Conservation (phyloP, 1,140 invertebrate species). For the Bombyx mandarina region DNA sequence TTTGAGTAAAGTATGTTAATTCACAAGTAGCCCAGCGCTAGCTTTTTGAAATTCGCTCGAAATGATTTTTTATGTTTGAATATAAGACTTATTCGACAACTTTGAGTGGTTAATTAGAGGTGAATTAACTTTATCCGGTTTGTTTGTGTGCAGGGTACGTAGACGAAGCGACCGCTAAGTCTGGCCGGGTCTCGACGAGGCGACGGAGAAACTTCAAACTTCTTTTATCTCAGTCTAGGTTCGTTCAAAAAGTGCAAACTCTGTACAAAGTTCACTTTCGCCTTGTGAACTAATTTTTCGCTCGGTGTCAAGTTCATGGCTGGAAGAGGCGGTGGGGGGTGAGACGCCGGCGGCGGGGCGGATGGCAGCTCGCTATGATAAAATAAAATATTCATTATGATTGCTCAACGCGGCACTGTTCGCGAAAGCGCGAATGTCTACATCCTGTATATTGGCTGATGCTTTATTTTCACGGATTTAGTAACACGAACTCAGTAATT, state of each 20-base stretch:
- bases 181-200: conserved; percentile 4
- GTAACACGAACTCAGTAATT: too few relatives aligned
- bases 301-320: conserved; percentile 67
- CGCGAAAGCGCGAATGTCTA: conserved; percentile 33
- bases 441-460: conserved; percentile 28
- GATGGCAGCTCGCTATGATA: conserved; percentile 45
- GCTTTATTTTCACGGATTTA: background rate
- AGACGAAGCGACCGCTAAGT: conserved; percentile 12
- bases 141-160: conserved; percentile 8
- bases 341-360: conserved; percentile 14
- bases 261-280: conserved; percentile 68
- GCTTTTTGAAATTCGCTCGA: conserved; percentile 48
- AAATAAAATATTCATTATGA: conserved; percentile 71
- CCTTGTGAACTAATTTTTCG: conserved; percentile 70
- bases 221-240: conserved; percentile 63
- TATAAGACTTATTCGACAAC: conserved; percentile 34
- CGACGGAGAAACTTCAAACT: conserved; percentile 23
- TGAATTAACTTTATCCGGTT: conserved; percentile 18
- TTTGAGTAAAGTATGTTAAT: conserved; percentile 69
- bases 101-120: conserved; percentile 47
- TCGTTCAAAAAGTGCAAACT: conserved; percentile 64
- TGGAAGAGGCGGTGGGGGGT: conserved; percentile 24
- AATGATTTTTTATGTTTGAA: conserved; percentile 33
- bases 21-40: conserved; percentile 46
- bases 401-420: conserved; percentile 54